Conservation (phyloP, 2,888 invertebrate species). For the Dryadula phaetusa region DNA sequence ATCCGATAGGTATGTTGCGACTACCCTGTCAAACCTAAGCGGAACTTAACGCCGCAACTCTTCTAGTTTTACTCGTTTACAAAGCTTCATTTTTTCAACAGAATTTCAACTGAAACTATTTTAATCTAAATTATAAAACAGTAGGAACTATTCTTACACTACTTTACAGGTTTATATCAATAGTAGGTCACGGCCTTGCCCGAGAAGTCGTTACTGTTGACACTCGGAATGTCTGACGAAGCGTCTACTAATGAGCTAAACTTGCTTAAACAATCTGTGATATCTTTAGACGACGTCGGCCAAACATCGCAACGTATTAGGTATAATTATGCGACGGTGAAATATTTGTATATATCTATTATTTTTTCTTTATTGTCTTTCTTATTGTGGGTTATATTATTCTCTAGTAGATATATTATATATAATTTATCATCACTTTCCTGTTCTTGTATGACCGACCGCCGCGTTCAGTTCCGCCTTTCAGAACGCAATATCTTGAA, state of each 20-base stretch:
- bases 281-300: conserved; percentile 15
- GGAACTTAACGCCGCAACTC: too few relatives aligned
- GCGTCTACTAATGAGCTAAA: conserved; percentile 27
- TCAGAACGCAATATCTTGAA: too few relatives aligned
- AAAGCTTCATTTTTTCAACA: too few relatives aligned
- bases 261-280: conserved; percentile 19
- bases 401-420: too few relatives aligned
- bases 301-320: conserved; percentile 17
- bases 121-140: neutral
- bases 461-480: too few relatives aligned
- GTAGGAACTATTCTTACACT: conserved; percentile 3
- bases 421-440: too few relatives aligned
- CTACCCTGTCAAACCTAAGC: neutral
- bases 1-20: too few relatives aligned
- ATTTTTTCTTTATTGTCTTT: neutral
- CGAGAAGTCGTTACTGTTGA: conserved; percentile 22
- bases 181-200: conserved; percentile 22
- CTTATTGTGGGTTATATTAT: neutral
- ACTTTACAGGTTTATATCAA: conserved; percentile 3
- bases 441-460: too few relatives aligned
- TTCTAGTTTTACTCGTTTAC: too few relatives aligned
- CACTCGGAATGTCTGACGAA: conserved; percentile 25
- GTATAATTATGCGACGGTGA: neutral
- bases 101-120: neutral
- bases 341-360: neutral